These are phyloP conservation scores for Pemphigus obesinymphae DNA, from an alignment of 1,140 invertebrate species.

Conservation along the genomic window DNA sequence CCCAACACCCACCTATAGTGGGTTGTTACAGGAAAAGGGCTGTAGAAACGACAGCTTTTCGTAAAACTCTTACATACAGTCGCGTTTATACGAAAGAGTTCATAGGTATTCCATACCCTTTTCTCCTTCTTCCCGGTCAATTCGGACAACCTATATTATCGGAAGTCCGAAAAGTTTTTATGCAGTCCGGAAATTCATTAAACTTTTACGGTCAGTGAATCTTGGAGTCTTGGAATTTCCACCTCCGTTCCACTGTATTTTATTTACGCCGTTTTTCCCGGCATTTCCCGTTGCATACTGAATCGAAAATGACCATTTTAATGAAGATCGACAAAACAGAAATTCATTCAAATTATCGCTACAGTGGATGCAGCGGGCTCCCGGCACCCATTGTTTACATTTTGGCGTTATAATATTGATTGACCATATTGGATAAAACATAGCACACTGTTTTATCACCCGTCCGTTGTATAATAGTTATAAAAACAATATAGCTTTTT, in stretches of 20 bases:
- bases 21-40: background rate
- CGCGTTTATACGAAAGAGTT: conserved; percentile 13
- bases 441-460: too few relatives aligned
- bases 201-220: conserved; percentile 38
- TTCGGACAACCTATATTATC: background rate
- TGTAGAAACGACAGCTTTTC: background rate
- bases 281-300: background rate
- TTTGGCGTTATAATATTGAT: background rate
- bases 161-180: conserved; percentile 16
- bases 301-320: conserved; percentile 18
- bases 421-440: background rate
- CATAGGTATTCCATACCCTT: conserved; percentile 19
- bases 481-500: background rate
- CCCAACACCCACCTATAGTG: too few relatives aligned
- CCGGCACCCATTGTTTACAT: too few relatives aligned
- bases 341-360: background rate
- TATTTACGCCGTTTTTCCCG: background rate
- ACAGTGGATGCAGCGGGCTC: too few relatives aligned
- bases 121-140: background rate
- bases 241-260: background rate
- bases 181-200: conserved; percentile 32
- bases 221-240: conserved; percentile 6
- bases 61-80: background rate
- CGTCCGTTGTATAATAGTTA: background rate
- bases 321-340: background rate